These are phyloP conservation scores for Danio aesculapii DNA, from an alignment of 2,797 vertebrate genomes.

Conservation along the genomic window DNA sequence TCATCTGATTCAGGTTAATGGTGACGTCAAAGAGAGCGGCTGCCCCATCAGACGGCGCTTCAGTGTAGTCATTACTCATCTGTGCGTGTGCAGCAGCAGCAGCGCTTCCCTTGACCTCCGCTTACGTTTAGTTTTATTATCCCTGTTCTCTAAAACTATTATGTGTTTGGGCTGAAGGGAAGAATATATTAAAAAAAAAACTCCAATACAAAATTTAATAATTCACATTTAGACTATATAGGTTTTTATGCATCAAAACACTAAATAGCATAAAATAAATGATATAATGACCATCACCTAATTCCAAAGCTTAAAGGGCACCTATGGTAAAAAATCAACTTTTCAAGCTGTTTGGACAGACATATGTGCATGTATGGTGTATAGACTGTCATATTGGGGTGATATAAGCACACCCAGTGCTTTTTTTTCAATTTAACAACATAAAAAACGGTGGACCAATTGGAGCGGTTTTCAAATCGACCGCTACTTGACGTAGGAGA, in stretches of 20 bases:
- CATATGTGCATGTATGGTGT: no score
- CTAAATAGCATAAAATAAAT: background rate
- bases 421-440: no score
- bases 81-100: background rate
- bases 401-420: no score
- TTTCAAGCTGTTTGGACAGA: no score
- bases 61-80: slow-evolving; percentile 31
- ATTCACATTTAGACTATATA: background rate
- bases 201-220: background rate
- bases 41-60: slow-evolving; percentile 26
- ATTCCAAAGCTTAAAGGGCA: no score
- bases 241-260: background rate
- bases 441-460: no score
- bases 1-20: slow-evolving; percentile 32
- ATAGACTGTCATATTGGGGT: no score
- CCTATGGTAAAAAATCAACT: no score
- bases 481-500: no score
- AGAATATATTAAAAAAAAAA: background rate
- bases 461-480: no score
- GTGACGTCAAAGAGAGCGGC: slow-evolving; percentile 21
- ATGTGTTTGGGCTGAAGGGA: background rate
- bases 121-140: background rate
- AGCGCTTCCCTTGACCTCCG: slow-evolving; percentile 26
- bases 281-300: background rate
- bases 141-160: background rate